Base-by-base conservation (phyloP, 2,113 vertebrate species). In the Tupaia tana region DNA sequence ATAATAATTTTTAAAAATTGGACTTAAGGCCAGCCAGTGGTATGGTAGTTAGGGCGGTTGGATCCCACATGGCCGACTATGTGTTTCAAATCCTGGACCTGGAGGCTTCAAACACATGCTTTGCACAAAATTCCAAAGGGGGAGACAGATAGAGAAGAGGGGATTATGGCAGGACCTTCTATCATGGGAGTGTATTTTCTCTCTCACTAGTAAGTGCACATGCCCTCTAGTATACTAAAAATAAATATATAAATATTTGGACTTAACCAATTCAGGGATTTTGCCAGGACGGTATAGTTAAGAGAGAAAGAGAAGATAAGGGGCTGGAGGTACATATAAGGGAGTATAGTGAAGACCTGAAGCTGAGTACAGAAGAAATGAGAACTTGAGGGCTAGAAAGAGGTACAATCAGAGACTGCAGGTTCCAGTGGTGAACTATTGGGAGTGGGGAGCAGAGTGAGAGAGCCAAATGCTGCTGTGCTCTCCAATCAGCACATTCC, bases 401-500 rank as follows among this genome's bases (percentile, higher is more conserved):
- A 25, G 24, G 54, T 31, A 14, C 14, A 29, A 43, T 27, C 75
- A 61, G 29, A 27, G 66, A 25, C 24, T 56, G 10, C 16, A 66
- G 25, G 3, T 56, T 16, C 71, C 52, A 29, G 29, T 0, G 31
- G 7, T 10, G n/a, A 52, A 25, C 0, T 29, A 19, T 7, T 27
- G 13, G 69, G 34, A 43, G 8, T 0, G 6, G 1, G 27, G 43
- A 43, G 77, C 3, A 20, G 13, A 29, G 6, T 6, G 3, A 71
- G 24, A 0, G 9, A 34, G 56, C n/a, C 2, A 2, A 31, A 90
- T 14, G 59, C 19, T 15, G 34, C 2, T 22, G 22, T 34, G 20
- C 14, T 85, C 56, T 88, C 71, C 79, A 86, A 31, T 14, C 15
- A 67, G 69, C 69, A 64, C 2, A 24, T 0, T 14, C 13, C n/a